Evolutionary conservation across 1,140 invertebrate species (phyloP), one percentile per base, ranked within the genome.

Genomic region (Plectrocnemia conspersa): DNA sequence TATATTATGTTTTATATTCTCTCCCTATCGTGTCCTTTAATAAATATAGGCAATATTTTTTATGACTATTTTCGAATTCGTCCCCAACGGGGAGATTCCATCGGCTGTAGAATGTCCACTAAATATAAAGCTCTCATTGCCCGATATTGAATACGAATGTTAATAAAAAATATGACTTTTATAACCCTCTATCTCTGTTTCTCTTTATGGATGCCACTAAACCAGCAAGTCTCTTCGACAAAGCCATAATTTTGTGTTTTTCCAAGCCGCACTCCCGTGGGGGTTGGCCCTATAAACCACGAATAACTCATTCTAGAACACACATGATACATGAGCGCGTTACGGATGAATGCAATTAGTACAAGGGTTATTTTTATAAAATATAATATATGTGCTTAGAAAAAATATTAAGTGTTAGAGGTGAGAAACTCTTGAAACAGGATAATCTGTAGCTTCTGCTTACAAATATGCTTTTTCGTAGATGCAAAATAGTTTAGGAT

Each of bases 161-260:
- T 16, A n/a, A 15, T n/a, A 50, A 32, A 24, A 38, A 36, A 5
- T 38, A 50, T 35, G 21, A 15, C 33, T 15, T 21, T 50, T 29
- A n/a, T 10, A 50, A 35, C 46, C 40, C 19, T 38, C 35, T 29
- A 35, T 32, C n/a, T n/a, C n/a, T n/a, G n/a, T 33, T 50, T 50
- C 15, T 21, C 47, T 50, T 50, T 50, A 50, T 23, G 47, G 32
- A 5, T 15, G 21, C 23, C 13, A 22, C 45, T 33, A 47, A 47
- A 38, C 47, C 33, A 13, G 6, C 11, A 10, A 50, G 25, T 47
- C 47, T n/a, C n/a, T 32, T 47, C 24, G 33, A 50, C 47, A 50
- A 38, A 38, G 47, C 47, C 47, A 38, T 50, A 50, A 50, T 50
- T 50, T 50, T 50, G 33, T 6, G 47, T 24, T 38, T 50, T 50